Conservation (phyloP, 2,113 vertebrate genomes). For the Cololabis saira region DNA sequence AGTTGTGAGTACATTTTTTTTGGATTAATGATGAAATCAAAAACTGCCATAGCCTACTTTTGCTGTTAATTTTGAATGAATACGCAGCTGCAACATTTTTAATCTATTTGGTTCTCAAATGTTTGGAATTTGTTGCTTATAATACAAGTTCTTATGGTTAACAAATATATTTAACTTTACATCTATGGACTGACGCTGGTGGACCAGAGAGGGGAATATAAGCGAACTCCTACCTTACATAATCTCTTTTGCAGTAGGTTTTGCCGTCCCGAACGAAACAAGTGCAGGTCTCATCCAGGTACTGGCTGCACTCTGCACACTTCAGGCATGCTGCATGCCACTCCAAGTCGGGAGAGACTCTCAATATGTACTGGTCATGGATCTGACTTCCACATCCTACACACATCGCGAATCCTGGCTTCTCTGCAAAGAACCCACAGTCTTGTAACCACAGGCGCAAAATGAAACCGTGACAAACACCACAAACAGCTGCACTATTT, state of each 20-base stretch:
- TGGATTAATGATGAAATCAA: too few species aligned
- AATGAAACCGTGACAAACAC: neutral
- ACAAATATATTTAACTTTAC: neutral
- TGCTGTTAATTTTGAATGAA: too few species aligned
- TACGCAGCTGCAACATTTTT: too few species aligned
- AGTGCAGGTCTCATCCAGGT: slow-evolving; percentile 94
- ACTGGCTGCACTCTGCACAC: slow-evolving; percentile 94
- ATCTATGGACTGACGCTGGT: neutral
- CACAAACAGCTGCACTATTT: neutral
- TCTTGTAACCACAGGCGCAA: neutral
- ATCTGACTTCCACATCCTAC: slow-evolving; percentile 97
- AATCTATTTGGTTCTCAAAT: too few species aligned
- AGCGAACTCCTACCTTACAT: slow-evolving; percentile 88
- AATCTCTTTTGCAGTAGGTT: slow-evolving; percentile 97
- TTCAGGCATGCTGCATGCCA: slow-evolving; percentile 98
- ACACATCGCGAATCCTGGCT: slow-evolving; percentile 92
- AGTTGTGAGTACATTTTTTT: too few species aligned
- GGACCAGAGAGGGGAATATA: neutral
- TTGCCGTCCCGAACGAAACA: slow-evolving; percentile 97
- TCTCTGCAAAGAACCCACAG: slow-evolving; percentile 82
- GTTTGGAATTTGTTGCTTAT: too few species aligned
- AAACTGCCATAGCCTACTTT: too few species aligned
- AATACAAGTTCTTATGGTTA: neutral
- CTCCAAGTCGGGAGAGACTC: slow-evolving; percentile 95
- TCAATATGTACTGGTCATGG: slow-evolving; percentile 95